A percentile compares a stretch with the other conserved stretches of the same genome.
These are phyloP conservation scores for Carpatolechia fugitivella DNA, from an alignment of 2,888 invertebrate genomes.

Conservation along the genomic window DNA sequence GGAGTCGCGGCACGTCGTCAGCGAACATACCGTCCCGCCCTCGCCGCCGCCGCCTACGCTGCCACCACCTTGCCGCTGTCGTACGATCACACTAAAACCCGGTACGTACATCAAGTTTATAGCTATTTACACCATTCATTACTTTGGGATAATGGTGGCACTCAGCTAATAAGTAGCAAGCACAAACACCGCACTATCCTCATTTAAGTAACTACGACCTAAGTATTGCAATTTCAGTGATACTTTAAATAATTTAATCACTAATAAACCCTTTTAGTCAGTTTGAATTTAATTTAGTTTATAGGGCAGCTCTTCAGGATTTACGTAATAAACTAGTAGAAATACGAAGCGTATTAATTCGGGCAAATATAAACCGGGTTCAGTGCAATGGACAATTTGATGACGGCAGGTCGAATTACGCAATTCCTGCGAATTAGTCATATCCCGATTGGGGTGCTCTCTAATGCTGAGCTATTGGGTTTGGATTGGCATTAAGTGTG, in stretches of 20 bases:
- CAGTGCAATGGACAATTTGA: conserved; percentile 37
- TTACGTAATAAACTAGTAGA: neutral
- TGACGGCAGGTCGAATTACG: conserved; percentile 37
- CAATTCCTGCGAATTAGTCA: conserved; percentile 28
- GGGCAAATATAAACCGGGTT: conserved; percentile 10
- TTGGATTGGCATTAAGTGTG: conserved; percentile 5
- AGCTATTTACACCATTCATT: conserved; percentile 43
- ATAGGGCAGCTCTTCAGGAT: conserved; percentile 18
- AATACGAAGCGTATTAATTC: no score
- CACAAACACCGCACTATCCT: conserved; percentile 4
- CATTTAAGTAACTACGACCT: neutral
- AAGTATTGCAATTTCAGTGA: neutral
- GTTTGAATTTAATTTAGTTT: neutral
- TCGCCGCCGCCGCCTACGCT: neutral
- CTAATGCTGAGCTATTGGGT: neutral
- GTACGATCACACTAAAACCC: conserved; percentile 15
- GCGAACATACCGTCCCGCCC: conserved; percentile 43
- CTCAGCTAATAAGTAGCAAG: conserved; percentile 35
- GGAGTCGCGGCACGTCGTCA: conserved; percentile 34
- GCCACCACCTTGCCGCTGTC: neutral
- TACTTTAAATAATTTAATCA: conserved; percentile 1
- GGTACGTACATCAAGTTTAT: conserved; percentile 20
- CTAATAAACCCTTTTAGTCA: neutral
- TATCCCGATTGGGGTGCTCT: conserved; percentile 19
- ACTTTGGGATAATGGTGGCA: conserved; percentile 39